Evolutionary conservation across 1,140 invertebrate genomes (phyloP), one percentile per base, ranked within the genome.

Genomic region (Drosophila nigromelanica): DNA sequence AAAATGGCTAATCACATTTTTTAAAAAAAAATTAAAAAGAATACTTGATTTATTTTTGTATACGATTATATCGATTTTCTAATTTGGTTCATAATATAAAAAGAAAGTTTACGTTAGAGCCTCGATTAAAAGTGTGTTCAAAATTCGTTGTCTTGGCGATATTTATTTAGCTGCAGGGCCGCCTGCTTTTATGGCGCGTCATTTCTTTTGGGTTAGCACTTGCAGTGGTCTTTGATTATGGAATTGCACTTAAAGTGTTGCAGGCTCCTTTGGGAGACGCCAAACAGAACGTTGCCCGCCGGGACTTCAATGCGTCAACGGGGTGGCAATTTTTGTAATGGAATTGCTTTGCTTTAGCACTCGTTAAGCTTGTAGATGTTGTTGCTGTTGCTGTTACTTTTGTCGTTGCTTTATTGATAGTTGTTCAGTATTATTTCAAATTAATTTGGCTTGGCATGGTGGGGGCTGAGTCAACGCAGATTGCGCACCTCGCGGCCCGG

Each of bases 271-370:
- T 55, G 37, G 48, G 43, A 35, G 27, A 47, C 40, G 48, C 15
- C 67, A 70, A 48, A 55, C 67, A 24, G 18, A 63, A 24, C 42
- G 35, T 37, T 24, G 35, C 37, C 50, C 33, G 21, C 14, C n/a
- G 50, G 37, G 39, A 35, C 21, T 55, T 30, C 40, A 58, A 18
- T 45, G 18, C 35, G 14, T 52, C 66, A 37, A 51, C 51, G 60
- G 66, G 81, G 78, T 86, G 78, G 82, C 81, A 86, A 86, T 87
- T 87, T 86, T 86, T 73, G 78, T 87, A 86, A 86, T 86, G 63
- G 82, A 86, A 86, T 86, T 80, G 66, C 72, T 43, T 56, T 73
- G 66, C 71, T 62, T 73, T 61, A 37, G 50, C 58, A 58, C 58
- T 61, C 47, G 63, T 51, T 73, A 62, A 61, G 62, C 50, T 68